phyloP scores from a whole-genome alignment of 2,888 invertebrate species.

The Temnothorax rugatulus region DNA sequence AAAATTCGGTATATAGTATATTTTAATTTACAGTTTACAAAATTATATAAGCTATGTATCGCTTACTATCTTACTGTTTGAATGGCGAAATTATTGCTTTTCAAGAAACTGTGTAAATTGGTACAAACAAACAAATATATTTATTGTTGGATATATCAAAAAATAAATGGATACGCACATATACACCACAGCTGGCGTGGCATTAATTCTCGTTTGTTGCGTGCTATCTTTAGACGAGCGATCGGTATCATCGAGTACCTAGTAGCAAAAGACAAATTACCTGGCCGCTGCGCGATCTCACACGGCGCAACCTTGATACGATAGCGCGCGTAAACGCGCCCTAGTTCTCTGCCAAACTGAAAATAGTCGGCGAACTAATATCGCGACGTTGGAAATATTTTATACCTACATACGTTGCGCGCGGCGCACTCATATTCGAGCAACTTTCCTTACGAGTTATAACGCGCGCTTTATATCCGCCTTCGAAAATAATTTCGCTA shows the following conservation, averaged over 20 bases:
- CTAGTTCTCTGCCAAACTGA: conserved; percentile 61
- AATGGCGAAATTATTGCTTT: neutral
- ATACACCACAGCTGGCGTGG: conserved; percentile 19
- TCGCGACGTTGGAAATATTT: conserved; percentile 63
- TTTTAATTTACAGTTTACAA: neutral
- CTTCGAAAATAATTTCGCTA: conserved; percentile 61
- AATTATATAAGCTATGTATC: neutral
- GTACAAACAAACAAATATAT: neutral
- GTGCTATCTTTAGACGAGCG: conserved; percentile 50
- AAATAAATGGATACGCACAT: conserved; percentile 1
- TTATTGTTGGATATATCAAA: neutral
- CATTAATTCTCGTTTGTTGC: conserved; percentile 51
- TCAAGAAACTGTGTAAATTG: neutral
- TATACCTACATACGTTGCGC: conserved; percentile 49
- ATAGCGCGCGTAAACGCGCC: conserved; percentile 53
- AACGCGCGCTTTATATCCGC: conserved; percentile 45
- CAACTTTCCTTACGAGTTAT: conserved; percentile 63
- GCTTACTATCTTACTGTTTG: neutral
- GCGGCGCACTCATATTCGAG: conserved; percentile 48
- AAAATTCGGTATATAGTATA: neutral
- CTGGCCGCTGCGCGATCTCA: conserved; percentile 30
- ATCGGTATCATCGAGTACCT: conserved; percentile 43
- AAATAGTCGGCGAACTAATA: conserved; percentile 66
- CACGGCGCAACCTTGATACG: conserved; percentile 39
- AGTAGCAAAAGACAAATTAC: conserved; percentile 49